Evolutionary conservation across 2,888 invertebrate species (phyloP).

Genomic region (Clistopyga incitator): DNA sequence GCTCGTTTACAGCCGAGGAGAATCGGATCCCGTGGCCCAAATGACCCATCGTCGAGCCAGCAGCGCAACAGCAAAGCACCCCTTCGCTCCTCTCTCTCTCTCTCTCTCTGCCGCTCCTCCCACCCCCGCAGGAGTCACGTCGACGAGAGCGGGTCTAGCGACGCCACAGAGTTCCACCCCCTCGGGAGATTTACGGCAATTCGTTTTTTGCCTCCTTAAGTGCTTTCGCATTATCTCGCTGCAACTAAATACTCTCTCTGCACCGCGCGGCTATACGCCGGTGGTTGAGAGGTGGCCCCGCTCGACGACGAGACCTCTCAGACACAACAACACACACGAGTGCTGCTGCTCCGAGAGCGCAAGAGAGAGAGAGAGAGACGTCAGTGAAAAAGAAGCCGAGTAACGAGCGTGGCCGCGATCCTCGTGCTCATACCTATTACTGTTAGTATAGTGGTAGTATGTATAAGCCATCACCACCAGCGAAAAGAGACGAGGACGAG

Average conservation of each 20-base stretch:
- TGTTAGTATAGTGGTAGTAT: slow-evolving; percentile 55
- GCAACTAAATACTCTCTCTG: slow-evolving; percentile 76
- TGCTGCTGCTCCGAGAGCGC: slow-evolving; percentile 33
- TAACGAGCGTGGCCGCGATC: slow-evolving; percentile 63
- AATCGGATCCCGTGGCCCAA: slow-evolving; percentile 76
- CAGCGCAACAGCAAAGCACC: slow-evolving; percentile 33
- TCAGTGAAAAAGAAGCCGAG: slow-evolving; percentile 39
- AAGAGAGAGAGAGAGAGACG: slow-evolving; percentile 7
- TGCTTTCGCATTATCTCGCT: slow-evolving; percentile 79
- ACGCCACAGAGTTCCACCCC: slow-evolving; percentile 62
- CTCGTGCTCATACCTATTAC: slow-evolving; percentile 59
- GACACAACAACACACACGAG: slow-evolving; percentile 8
- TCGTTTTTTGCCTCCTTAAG: slow-evolving; percentile 79
- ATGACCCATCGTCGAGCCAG: slow-evolving; percentile 70
- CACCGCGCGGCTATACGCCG: slow-evolving; percentile 8
- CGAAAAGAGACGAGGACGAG: background rate
- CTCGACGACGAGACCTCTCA: slow-evolving; percentile 8
- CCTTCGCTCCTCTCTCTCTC: slow-evolving; percentile 34
- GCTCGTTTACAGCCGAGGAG: slow-evolving; percentile 78
- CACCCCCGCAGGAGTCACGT: slow-evolving; percentile 67
- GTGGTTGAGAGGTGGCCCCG: slow-evolving; percentile 21
- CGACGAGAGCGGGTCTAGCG: slow-evolving; percentile 55
- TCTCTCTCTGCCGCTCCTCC: slow-evolving; percentile 14
- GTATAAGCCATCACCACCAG: slow-evolving; percentile 44
- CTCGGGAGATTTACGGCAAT: slow-evolving; percentile 78